A percentile compares a stretch with the other conserved stretches of the same genome.
phyloP scores from a whole-genome alignment of 2,113 vertebrate species.

The Typhlomys cinereus region DNA sequence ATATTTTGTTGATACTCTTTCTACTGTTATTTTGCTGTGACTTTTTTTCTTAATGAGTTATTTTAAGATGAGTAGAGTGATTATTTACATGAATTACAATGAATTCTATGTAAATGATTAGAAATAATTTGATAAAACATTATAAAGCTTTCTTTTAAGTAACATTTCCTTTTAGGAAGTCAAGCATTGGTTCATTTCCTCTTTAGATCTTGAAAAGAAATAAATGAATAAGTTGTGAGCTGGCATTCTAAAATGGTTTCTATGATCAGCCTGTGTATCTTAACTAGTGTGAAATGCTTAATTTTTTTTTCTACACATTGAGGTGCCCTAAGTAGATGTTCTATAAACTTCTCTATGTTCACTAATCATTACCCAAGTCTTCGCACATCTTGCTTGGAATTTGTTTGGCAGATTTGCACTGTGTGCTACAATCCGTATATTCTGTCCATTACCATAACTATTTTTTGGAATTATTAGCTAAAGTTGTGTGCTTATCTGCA shows the following conservation, averaged over 20 bases:
- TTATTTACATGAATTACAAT: constrained; percentile 39
- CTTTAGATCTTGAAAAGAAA: constrained; percentile 19
- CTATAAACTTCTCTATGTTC: background rate
- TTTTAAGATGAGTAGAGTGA: background rate
- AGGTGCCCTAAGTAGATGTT: background rate
- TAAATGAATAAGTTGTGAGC: background rate
- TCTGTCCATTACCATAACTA: background rate
- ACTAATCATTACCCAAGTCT: background rate
- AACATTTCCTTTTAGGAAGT: background rate
- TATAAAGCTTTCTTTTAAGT: background rate
- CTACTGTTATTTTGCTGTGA: background rate
- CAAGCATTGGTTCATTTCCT: background rate
- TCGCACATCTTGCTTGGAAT: background rate
- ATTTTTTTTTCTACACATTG: background rate
- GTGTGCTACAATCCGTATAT: background rate
- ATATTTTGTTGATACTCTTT: background rate
- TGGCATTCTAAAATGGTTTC: constrained; percentile 19
- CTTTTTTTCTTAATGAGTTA: constrained; percentile 11
- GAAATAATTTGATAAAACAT: constrained; percentile 20
- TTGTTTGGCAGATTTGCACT: background rate
- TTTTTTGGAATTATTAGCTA: background rate
- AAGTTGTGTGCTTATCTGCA: background rate
- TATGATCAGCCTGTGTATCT: background rate
- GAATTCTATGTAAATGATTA: constrained; percentile 34
- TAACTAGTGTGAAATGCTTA: background rate